Conservation (phyloP, 2,113 vertebrate genomes). For the Podarcis raffonei region DNA sequence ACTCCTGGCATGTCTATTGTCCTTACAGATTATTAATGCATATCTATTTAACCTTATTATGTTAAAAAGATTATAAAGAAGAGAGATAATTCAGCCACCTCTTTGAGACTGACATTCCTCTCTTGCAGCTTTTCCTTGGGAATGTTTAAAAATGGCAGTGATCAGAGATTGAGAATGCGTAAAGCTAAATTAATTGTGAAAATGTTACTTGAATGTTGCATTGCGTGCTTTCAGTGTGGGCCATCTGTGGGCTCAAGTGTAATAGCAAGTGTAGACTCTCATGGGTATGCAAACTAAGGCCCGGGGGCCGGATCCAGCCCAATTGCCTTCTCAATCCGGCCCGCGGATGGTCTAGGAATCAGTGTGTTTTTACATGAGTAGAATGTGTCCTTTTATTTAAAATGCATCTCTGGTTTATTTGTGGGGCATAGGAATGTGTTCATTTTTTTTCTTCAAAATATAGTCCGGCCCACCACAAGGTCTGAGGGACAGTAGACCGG, state of each 20-base stretch:
- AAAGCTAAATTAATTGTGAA: neutral
- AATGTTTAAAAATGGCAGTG: neutral
- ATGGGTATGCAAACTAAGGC: neutral
- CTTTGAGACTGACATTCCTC: neutral
- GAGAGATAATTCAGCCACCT: neutral
- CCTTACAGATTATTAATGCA: conserved; percentile 55
- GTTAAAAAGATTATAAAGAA: neutral
- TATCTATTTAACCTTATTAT: conserved; percentile 34
- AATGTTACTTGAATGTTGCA: neutral
- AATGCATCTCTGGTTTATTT: too few relatives aligned
- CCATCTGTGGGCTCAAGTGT: neutral
- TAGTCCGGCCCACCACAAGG: too few relatives aligned
- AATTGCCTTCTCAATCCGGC: too few relatives aligned
- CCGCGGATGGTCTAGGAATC: too few relatives aligned
- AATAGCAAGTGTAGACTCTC: neutral
- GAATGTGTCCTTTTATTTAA: too few relatives aligned
- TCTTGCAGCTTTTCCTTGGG: neutral
- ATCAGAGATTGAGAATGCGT: neutral
- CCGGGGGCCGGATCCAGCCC: too few relatives aligned
- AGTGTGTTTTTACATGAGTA: too few relatives aligned
- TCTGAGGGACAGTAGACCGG: too few relatives aligned
- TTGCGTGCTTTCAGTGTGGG: neutral
- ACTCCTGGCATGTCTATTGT: conserved; percentile 13
- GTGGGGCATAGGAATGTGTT: too few relatives aligned
- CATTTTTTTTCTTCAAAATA: too few relatives aligned